Conservation (phyloP, 1,140 invertebrate species). For the Drosophila ananassae region DNA sequence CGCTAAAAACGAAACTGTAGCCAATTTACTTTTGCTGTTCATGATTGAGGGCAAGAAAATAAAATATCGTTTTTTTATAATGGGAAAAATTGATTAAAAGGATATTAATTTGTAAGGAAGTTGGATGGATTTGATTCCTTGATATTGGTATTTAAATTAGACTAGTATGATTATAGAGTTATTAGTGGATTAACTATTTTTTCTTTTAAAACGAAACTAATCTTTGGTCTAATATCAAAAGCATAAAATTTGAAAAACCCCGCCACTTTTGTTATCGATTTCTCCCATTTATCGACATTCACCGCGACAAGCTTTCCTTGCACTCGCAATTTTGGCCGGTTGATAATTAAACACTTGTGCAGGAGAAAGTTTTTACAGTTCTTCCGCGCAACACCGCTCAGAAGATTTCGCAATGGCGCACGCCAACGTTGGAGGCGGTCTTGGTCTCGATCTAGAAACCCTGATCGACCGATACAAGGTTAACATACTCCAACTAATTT, state of each 20-base stretch:
- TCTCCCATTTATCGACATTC: not conserved
- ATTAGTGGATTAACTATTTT: no score
- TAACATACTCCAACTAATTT: constrained; percentile 86
- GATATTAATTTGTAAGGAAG: no score
- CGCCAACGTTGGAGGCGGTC: constrained; percentile 33
- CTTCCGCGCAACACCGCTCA: constrained; percentile 6
- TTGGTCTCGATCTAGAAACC: constrained; percentile 13
- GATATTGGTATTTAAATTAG: no score
- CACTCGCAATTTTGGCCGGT: not conserved
- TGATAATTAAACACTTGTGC: constrained; percentile 5
- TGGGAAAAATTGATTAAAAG: not conserved
- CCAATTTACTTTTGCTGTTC: constrained; percentile 40
- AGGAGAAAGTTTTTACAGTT: constrained; percentile 35
- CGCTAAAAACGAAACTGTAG: constrained; percentile 20
- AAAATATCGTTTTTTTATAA: constrained; percentile 35
- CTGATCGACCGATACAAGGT: constrained; percentile 70
- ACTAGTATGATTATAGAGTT: no score
- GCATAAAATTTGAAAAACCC: not conserved
- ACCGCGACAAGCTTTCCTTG: not conserved
- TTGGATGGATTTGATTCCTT: no score
- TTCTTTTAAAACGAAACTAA: no score
- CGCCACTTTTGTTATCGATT: constrained; percentile 3
- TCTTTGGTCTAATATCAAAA: not conserved
- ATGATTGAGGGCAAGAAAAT: constrained; percentile 30
- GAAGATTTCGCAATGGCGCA: constrained; percentile 42